phyloP scores from a whole-genome alignment of 2,888 invertebrate genomes.

The Kuschelorhynchus macadamiae region DNA sequence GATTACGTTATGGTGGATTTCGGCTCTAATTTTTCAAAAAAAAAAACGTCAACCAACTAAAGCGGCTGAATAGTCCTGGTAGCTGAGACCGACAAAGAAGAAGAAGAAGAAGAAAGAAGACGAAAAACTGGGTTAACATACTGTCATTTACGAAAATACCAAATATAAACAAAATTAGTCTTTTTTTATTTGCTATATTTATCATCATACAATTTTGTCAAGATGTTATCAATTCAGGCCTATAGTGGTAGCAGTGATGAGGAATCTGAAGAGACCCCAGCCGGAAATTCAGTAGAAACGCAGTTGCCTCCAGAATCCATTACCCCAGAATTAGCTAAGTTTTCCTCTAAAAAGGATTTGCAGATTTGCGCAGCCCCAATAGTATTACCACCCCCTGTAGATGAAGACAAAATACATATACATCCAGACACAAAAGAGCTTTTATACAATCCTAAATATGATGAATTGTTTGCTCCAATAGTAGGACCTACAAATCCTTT shows the following conservation, averaged over 20 bases:
- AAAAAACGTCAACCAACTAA: too few relatives aligned
- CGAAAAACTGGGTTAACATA: too few relatives aligned
- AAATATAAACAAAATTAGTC: too few relatives aligned
- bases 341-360: constrained; percentile 75
- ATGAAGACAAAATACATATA: constrained; percentile 79
- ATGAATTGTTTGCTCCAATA: constrained; percentile 93
- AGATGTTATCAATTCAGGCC: constrained; percentile 80
- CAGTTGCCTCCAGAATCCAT: constrained; percentile 18
- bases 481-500: constrained; percentile 95
- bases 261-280: constrained; percentile 62
- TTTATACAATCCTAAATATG: constrained; percentile 92
- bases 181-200: too few relatives aligned
- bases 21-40: too few relatives aligned
- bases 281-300: neutral
- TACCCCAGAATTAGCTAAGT: constrained; percentile 70
- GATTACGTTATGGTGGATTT: too few relatives aligned
- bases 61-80: too few relatives aligned
- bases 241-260: constrained; percentile 84
- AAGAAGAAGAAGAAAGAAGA: too few relatives aligned
- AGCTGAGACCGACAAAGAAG: too few relatives aligned
- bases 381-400: constrained; percentile 84
- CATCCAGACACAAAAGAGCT: constrained; percentile 88
- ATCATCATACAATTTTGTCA: too few relatives aligned
- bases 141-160: too few relatives aligned
- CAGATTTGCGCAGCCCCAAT: constrained; percentile 87